Percentiles rank a stretch among this genome's conserved stretches.
phyloP scores from a whole-genome alignment of 2,888 invertebrate species.

The Aphidoletes aphidimyza region DNA sequence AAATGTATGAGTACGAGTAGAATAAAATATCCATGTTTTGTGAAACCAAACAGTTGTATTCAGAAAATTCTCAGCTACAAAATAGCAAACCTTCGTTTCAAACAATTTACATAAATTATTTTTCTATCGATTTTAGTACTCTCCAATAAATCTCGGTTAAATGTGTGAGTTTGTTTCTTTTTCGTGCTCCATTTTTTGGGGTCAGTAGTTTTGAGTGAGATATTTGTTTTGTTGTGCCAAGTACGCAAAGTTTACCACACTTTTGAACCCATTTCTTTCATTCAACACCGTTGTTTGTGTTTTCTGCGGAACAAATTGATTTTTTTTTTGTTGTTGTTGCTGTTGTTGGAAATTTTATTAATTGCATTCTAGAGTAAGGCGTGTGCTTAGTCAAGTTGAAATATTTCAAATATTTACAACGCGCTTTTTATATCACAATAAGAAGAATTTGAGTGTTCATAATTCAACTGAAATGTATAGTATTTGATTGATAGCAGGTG shows the following conservation, averaged over 20 bases:
- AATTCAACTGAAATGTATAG: no score
- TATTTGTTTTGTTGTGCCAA: slow-evolving; percentile 29
- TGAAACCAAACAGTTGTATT: neutral
- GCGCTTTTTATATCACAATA: no score
- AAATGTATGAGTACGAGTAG: neutral
- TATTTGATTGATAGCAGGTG: no score
- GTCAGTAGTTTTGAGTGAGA: neutral
- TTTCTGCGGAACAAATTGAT: neutral
- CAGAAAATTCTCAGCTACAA: no score
- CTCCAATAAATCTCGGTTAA: neutral
- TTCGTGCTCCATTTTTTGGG: neutral
- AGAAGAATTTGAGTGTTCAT: no score
- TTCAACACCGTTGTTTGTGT: neutral
- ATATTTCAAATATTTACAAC: no score
- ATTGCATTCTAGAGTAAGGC: no score
- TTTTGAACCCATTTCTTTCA: neutral
- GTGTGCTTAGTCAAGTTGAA: no score
- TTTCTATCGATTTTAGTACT: neutral
- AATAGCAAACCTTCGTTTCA: neutral
- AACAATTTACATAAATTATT: slow-evolving; percentile 23
- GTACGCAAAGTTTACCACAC: neutral
- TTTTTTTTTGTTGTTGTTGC: no score
- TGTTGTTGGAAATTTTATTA: no score
- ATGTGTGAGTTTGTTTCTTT: neutral
- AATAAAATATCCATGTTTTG: slow-evolving; percentile 10